These are phyloP conservation scores for Eubasilissa regina DNA, from an alignment of 1,140 invertebrate species.

Conservation along the genomic window DNA sequence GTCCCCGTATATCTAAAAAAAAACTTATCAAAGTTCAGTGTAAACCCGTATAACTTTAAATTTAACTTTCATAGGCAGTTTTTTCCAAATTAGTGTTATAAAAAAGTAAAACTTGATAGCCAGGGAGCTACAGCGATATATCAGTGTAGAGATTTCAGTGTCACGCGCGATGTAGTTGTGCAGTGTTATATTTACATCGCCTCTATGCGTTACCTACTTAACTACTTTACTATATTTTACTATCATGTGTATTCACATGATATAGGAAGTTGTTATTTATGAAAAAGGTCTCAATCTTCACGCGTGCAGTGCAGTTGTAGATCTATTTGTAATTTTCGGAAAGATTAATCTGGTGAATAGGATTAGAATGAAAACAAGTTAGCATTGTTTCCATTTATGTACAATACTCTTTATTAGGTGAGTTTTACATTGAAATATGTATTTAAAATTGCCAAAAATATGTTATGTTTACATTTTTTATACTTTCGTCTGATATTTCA, in stretches of 20 bases:
- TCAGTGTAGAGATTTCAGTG: conserved; percentile 41
- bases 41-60: conserved; percentile 27
- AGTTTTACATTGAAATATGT: too few species aligned
- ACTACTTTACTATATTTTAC: conserved; percentile 14
- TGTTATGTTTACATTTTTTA: too few species aligned
- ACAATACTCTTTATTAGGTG: too few species aligned
- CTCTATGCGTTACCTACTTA: conserved; percentile 44
- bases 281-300: background rate
- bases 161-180: conserved; percentile 44
- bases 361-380: background rate
- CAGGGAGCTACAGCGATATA: conserved; percentile 19
- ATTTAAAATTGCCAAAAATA: too few species aligned
- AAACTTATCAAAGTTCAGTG: conserved; percentile 47
- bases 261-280: conserved; percentile 5
- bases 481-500: too few species aligned
- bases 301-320: background rate
- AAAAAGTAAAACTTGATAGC: conserved; percentile 27
- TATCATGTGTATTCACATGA: conserved; percentile 2
- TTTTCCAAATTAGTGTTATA: conserved; percentile 6
- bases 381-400: too few species aligned
- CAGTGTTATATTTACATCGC: conserved; percentile 49
- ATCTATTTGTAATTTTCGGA: background rate
- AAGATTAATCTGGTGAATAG: background rate
- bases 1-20: conserved; percentile 41
- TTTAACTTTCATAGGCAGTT: background rate